These are phyloP conservation scores for Iphiclides podalirius DNA, from an alignment of 2,888 invertebrate species.

Conservation along the genomic window DNA sequence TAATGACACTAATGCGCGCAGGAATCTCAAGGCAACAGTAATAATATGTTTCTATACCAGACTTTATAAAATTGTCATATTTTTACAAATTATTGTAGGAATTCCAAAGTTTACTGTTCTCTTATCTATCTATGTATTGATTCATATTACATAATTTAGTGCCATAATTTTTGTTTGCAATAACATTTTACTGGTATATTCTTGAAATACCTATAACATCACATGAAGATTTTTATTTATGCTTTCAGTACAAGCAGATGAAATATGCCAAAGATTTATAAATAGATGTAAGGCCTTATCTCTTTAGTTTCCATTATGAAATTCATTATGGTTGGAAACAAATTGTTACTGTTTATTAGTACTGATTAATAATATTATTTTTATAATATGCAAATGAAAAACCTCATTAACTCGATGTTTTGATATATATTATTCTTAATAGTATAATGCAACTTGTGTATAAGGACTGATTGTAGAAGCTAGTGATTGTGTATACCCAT, in stretches of 20 bases:
- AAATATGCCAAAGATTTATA: conserved; percentile 74
- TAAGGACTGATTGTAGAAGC: conserved; percentile 68
- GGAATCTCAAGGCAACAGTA: conserved; percentile 69
- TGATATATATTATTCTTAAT: conserved; percentile 54
- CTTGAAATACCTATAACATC: conserved; percentile 45
- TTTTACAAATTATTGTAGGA: not conserved
- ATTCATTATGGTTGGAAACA: conserved; percentile 66
- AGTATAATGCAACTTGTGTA: conserved; percentile 52
- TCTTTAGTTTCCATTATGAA: conserved; percentile 49
- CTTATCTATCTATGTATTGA: conserved; percentile 10
- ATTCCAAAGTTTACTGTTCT: conserved; percentile 18
- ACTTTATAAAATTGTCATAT: conserved; percentile 1
- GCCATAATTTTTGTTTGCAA: conserved; percentile 41
- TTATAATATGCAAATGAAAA: conserved; percentile 62
- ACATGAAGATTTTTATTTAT: conserved; percentile 52
- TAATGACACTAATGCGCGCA: conserved; percentile 45
- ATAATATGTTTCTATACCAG: conserved; percentile 75
- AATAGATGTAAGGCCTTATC: conserved; percentile 64
- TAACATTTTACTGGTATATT: conserved; percentile 28
- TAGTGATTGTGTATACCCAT: conserved; percentile 49
- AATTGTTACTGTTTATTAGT: conserved; percentile 72
- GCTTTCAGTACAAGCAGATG: conserved; percentile 51
- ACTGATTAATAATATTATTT: conserved; percentile 60
- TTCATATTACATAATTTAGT: too few species aligned
- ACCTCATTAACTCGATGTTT: conserved; percentile 62